phyloP scores from a whole-genome alignment of 2,888 invertebrate genomes.

The Lampropteryx suffumata region DNA sequence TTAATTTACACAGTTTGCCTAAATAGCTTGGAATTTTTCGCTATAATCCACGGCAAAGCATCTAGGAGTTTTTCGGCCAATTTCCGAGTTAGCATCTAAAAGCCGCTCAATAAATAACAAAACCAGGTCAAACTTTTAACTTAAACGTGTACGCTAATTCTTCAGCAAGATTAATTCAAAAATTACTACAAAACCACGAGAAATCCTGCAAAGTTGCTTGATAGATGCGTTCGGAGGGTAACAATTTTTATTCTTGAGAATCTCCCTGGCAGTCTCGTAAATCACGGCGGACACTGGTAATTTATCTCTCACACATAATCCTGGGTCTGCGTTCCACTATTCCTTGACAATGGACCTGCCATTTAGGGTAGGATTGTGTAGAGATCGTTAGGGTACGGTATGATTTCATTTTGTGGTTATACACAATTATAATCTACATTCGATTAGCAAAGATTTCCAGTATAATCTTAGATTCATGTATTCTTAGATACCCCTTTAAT shows the following conservation, averaged over 20 bases:
- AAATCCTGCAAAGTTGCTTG: slow-evolving; percentile 28
- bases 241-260: slow-evolving; percentile 28
- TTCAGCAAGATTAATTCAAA: slow-evolving; percentile 24
- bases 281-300: slow-evolving; percentile 28
- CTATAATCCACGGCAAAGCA: not conserved
- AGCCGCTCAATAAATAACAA: slow-evolving; percentile 10
- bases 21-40: not conserved
- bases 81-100: slow-evolving; percentile 2
- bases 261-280: slow-evolving; percentile 28
- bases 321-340: slow-evolving; percentile 29
- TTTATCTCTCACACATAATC: slow-evolving; percentile 35
- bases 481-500: too few relatives aligned
- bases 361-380: slow-evolving; percentile 22
- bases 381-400: slow-evolving; percentile 22
- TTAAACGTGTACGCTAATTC: slow-evolving; percentile 5
- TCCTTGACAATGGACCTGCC: slow-evolving; percentile 26
- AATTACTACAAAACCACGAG: slow-evolving; percentile 22
- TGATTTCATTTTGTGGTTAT: slow-evolving; percentile 25
- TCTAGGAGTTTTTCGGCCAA: not conserved
- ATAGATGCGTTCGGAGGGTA: slow-evolving; percentile 25
- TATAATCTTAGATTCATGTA: too few relatives aligned
- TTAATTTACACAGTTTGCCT: not conserved
- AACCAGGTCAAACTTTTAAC: slow-evolving; percentile 7
- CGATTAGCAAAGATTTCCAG: slow-evolving; percentile 7
- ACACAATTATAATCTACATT: slow-evolving; percentile 4